Evolutionary conservation across 2,797 vertebrate genomes (phyloP).

Genomic region (Furcifer pardalis): DNA sequence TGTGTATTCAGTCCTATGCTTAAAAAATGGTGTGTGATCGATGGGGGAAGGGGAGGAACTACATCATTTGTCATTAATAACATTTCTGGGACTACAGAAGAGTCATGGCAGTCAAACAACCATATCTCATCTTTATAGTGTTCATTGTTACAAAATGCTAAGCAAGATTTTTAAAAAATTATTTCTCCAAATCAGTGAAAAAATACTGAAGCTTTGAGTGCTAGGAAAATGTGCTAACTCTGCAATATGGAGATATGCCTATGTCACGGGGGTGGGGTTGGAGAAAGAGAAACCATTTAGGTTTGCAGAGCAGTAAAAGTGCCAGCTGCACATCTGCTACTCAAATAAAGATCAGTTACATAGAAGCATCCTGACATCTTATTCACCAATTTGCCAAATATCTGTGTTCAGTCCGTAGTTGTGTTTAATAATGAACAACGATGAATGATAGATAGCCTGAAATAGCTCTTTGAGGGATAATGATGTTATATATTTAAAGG

Average conservation of each 20-base stretch:
- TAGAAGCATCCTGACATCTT: not conserved
- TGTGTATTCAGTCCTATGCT: no score
- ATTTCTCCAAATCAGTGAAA: not conserved
- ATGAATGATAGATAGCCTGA: not conserved
- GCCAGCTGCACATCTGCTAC: not conserved
- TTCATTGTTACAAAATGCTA: not conserved
- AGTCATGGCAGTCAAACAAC: not conserved
- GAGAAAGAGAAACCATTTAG: no score
- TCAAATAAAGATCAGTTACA: not conserved
- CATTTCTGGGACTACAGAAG: no score
- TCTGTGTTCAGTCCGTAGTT: not conserved
- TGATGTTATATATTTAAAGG: not conserved
- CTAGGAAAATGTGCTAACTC: not conserved
- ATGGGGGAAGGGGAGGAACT: not conserved
- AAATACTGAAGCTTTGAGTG: not conserved
- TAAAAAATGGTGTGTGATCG: not conserved
- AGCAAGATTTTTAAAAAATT: no score
- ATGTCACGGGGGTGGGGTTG: not conserved
- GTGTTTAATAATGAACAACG: not conserved
- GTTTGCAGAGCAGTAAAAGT: not conserved
- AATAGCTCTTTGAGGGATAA: not conserved
- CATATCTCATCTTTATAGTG: not conserved
- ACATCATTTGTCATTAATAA: not conserved
- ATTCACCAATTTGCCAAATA: not conserved
- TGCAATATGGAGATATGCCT: not conserved